phyloP scores from a whole-genome alignment of 2,888 invertebrate genomes.

The Apoderus coryli region DNA sequence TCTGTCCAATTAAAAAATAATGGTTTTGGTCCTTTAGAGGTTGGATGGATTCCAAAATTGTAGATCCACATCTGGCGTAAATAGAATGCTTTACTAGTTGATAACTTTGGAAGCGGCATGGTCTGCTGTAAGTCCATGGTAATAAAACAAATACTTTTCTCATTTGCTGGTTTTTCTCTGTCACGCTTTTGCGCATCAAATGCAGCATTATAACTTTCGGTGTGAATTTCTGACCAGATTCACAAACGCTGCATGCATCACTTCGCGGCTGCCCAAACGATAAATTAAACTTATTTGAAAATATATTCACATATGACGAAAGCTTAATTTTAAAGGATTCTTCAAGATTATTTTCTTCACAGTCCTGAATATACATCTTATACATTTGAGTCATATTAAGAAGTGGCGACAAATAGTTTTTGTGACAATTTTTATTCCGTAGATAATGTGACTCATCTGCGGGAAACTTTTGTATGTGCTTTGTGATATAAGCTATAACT shows the following conservation, averaged over 20 bases:
- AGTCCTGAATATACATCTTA: no score
- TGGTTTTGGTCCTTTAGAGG: slow-evolving; percentile 2
- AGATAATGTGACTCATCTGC: no score
- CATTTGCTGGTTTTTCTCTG: not conserved
- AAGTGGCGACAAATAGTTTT: no score
- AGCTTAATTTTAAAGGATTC: no score
- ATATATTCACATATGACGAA: slow-evolving; percentile 5
- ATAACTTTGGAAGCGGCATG: slow-evolving; percentile 6
- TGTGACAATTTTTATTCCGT: no score
- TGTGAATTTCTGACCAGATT: slow-evolving; percentile 3
- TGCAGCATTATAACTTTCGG: slow-evolving; percentile 2
- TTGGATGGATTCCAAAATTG: slow-evolving; percentile 9
- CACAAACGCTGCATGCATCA: slow-evolving; percentile 5
- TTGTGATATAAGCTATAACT: no score
- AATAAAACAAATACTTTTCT: slow-evolving; percentile 2
- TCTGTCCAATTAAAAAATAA: slow-evolving; percentile 7
- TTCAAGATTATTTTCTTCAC: no score
- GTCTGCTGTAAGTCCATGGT: slow-evolving; percentile 6
- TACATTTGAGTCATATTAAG: no score
- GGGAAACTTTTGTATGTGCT: no score
- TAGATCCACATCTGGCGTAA: slow-evolving; percentile 18
- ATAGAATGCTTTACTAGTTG: slow-evolving; percentile 17
- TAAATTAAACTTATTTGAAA: slow-evolving; percentile 6
- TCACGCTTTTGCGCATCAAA: slow-evolving; percentile 4
- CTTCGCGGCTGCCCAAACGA: slow-evolving; percentile 3